phyloP scores from a whole-genome alignment of 2,888 invertebrate genomes.

The Napeogenes inachia region DNA sequence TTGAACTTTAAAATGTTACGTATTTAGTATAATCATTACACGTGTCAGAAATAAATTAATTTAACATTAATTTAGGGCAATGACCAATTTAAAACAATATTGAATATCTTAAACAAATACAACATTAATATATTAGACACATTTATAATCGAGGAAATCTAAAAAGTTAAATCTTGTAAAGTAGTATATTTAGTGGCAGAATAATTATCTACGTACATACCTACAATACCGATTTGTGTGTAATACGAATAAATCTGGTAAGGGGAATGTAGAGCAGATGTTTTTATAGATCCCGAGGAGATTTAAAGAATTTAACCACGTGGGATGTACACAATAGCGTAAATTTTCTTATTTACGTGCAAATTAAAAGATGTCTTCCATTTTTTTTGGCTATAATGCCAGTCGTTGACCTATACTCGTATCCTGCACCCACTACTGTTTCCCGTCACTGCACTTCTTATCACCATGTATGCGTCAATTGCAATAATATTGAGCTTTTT shows the following conservation, averaged over 20 bases:
- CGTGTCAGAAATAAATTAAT: not conserved
- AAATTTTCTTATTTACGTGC: not conserved
- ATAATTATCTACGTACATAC: no score
- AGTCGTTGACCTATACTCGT: slow-evolving; percentile 22
- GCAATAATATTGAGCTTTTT: slow-evolving; percentile 8
- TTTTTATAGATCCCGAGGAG: no score
- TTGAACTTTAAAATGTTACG: no score
- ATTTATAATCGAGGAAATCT: not conserved
- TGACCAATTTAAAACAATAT: slow-evolving; percentile 21
- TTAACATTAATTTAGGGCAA: slow-evolving; percentile 13
- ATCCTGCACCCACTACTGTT: slow-evolving; percentile 23
- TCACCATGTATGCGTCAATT: slow-evolving; percentile 15
- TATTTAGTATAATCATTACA: not conserved
- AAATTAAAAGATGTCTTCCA: not conserved
- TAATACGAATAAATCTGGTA: no score
- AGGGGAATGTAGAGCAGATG: no score
- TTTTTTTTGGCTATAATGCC: not conserved
- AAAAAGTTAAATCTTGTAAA: no score
- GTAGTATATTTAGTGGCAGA: no score
- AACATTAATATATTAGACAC: not conserved
- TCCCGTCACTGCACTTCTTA: slow-evolving; percentile 26
- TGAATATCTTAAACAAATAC: slow-evolving; percentile 7
- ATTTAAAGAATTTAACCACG: no score
- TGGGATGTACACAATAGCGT: not conserved
- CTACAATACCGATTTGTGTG: no score